A percentile compares a stretch with the other conserved stretches of the same genome.
Conservation (phyloP, 2,797 vertebrate genomes). For the Pseudomugil gertrudae region DNA sequence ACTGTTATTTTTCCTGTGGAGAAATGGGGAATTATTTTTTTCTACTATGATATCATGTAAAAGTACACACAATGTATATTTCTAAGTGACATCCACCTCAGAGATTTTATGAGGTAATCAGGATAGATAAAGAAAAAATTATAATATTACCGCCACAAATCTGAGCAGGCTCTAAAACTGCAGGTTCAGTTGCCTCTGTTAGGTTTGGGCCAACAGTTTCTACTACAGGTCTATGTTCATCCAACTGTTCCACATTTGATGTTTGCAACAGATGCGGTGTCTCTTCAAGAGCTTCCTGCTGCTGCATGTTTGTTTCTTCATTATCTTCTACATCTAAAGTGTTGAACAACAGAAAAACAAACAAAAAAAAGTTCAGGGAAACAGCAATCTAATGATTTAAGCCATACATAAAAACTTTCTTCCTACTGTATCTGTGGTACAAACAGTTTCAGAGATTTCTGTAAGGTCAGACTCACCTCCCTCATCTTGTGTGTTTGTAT, state of each 20-base stretch:
- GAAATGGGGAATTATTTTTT: not conserved
- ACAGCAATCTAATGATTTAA: not conserved
- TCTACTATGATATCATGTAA: not conserved
- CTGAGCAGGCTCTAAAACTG: not conserved
- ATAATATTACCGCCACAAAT: slow-evolving; percentile 27
- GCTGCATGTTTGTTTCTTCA: not conserved
- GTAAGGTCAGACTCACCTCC: slow-evolving; percentile 1
- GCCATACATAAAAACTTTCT: not conserved
- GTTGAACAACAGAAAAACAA: not conserved
- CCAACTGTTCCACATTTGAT: not conserved
- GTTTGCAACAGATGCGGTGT: not conserved
- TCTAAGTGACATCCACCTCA: no score
- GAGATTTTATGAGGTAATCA: no score
- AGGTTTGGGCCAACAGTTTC: slow-evolving; percentile 12
- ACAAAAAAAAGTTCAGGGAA: not conserved
- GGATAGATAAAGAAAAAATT: not conserved
- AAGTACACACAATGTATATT: not conserved
- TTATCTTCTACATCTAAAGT: not conserved
- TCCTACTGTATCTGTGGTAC: rapidly evolving
- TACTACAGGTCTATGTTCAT: not conserved
- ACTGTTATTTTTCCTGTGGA: slow-evolving; percentile 21
- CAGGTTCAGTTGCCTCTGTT: not conserved
- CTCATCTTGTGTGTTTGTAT: not conserved
- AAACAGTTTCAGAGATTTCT: not conserved
- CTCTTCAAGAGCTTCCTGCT: not conserved